A percentile compares a stretch with the other conserved stretches of the same genome.
phyloP scores from a whole-genome alignment of 2,797 vertebrate species.

The Sebastes cheni region DNA sequence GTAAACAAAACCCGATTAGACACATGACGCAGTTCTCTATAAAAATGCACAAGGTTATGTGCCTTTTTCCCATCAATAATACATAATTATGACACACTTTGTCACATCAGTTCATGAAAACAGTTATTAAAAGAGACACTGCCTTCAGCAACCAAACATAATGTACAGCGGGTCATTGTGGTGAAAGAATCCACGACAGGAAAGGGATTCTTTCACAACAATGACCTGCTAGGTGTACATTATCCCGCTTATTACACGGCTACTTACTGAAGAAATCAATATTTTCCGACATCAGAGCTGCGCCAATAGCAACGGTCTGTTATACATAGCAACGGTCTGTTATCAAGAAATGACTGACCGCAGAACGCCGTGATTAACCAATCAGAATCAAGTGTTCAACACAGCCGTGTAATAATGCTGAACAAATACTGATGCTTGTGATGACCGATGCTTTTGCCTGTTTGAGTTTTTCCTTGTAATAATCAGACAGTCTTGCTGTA shows the following conservation, averaged over 20 bases:
- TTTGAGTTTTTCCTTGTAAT: background rate
- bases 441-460: background rate
- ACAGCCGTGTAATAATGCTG: background rate
- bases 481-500: conserved; percentile 24
- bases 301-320: no score
- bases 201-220: no score
- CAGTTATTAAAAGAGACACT: background rate
- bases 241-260: no score
- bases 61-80: background rate
- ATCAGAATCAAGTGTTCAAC: no score
- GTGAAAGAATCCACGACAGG: no score
- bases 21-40: background rate
- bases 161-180: no score
- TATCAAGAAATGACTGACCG: no score
- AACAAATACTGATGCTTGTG: background rate
- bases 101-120: background rate
- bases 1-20: background rate
- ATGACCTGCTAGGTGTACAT: no score
- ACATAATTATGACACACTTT: background rate
- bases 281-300: no score
- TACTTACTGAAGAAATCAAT: no score
- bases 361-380: no score
- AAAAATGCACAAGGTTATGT: background rate
- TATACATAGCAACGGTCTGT: no score
- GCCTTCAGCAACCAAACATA: background rate